These are phyloP conservation scores for Malurus alboscapulatus DNA, from an alignment of 2,113 vertebrate species.

Conservation along the genomic window DNA sequence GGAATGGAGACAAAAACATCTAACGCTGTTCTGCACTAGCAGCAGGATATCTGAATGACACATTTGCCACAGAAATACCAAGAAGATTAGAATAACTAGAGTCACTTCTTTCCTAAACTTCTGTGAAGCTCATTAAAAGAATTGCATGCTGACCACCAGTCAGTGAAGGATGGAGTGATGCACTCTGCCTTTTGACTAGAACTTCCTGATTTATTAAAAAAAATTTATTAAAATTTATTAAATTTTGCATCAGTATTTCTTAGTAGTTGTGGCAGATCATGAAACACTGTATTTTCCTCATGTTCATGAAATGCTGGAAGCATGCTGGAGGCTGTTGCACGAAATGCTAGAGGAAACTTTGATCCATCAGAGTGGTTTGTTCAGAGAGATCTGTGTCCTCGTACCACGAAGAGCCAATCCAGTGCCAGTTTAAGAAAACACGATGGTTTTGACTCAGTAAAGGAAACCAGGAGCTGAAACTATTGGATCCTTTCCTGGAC, in stretches of 20 bases:
- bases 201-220: not conserved
- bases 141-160: not conserved
- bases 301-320: not conserved
- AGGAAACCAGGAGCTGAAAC: not conserved
- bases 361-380: not conserved
- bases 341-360: not conserved
- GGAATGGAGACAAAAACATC: not conserved
- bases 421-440: not conserved
- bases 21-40: not conserved
- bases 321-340: not conserved
- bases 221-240: too few species aligned
- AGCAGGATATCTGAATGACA: not conserved
- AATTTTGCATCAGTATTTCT: not conserved
- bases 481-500: not conserved
- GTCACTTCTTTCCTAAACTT: not conserved
- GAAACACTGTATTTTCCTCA: not conserved
- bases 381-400: not conserved
- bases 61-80: not conserved
- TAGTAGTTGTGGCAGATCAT: not conserved
- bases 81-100: not conserved
- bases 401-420: not conserved
- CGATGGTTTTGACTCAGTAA: not conserved
- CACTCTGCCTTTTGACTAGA: not conserved
- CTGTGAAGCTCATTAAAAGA: not conserved
- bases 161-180: not conserved